Evolutionary conservation across 2,797 vertebrate genomes (phyloP).

Genomic region (Oreochromis mossambicus): DNA sequence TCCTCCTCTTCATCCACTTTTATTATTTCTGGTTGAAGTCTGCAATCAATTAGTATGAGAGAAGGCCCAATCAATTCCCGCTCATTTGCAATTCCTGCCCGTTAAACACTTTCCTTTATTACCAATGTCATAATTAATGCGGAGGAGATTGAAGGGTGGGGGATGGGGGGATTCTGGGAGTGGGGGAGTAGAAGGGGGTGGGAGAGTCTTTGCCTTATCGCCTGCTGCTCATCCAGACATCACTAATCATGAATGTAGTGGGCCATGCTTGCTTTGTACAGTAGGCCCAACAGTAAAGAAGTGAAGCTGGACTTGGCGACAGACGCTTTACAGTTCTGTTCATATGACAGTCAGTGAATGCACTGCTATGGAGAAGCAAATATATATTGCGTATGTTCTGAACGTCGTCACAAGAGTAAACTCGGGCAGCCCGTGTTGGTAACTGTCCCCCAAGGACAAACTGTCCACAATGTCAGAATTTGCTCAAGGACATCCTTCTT

Average conservation of each 20-base stretch:
- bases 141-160: slow-evolving; percentile 5
- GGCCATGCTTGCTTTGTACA: not conserved
- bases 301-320: not conserved
- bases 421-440: not conserved
- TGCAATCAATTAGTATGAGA: slow-evolving; percentile 53
- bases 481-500: not conserved
- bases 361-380: not conserved
- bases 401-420: not conserved
- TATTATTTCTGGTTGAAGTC: slow-evolving; percentile 25
- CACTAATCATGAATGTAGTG: not conserved
- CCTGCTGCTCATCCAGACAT: not conserved
- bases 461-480: not conserved
- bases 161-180: not conserved
- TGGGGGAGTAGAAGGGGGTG: not conserved
- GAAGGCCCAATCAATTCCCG: slow-evolving; percentile 54
- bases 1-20: not conserved
- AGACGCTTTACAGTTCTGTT: not conserved
- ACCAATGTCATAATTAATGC: slow-evolving; percentile 59
- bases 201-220: not conserved
- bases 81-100: slow-evolving; percentile 66
- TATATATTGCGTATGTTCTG: not conserved
- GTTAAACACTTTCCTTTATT: slow-evolving; percentile 54
- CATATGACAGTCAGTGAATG: not conserved
- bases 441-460: not conserved
- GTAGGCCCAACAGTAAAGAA: not conserved